A percentile compares a stretch with the other conserved stretches of the same genome.
phyloP scores from a whole-genome alignment of 2,113 vertebrate genomes.

The Herpailurus yagouaroundi region DNA sequence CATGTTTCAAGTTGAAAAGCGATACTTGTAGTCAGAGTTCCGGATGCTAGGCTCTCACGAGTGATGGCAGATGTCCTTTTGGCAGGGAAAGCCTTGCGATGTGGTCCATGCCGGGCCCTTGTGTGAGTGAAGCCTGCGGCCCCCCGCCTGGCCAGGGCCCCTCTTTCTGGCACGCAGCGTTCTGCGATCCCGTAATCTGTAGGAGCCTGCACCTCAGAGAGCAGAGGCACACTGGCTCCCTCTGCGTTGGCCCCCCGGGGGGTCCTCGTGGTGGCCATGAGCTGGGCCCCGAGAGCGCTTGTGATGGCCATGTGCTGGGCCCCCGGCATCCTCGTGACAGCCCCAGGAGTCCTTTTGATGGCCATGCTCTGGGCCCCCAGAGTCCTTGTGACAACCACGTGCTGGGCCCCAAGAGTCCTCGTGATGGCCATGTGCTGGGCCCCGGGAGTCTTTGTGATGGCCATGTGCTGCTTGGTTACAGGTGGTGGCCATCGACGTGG shows the following conservation, averaged over 20 bases:
- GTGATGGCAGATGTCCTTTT: not conserved
- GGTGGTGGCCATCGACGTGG: slow-evolving; percentile 98
- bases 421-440: too few species aligned
- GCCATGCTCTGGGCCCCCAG: too few species aligned
- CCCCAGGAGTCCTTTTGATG: too few species aligned
- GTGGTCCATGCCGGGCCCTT: rapidly evolving
- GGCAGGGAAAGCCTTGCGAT: not conserved
- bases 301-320: too few species aligned
- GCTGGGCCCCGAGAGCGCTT: too few species aligned
- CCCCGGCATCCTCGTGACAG: too few species aligned
- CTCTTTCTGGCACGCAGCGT: rapidly evolving
- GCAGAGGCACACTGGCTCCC: rapidly evolving
- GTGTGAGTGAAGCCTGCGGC: rapidly evolving
- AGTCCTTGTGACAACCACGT: too few species aligned
- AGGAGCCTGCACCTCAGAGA: rapidly evolving
- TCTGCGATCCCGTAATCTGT: rapidly evolving
- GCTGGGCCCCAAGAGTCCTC: too few species aligned
- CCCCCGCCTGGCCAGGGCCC: rapidly evolving
- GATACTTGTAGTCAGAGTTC: not conserved
- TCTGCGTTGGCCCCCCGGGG: too few species aligned
- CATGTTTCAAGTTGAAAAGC: not conserved
- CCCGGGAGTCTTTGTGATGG: rapidly evolving
- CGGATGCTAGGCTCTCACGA: not conserved
- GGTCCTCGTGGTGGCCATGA: too few species aligned
- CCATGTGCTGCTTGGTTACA: slow-evolving; percentile 79